phyloP scores from a whole-genome alignment of 2,113 vertebrate species.

The Mobula hypostoma region DNA sequence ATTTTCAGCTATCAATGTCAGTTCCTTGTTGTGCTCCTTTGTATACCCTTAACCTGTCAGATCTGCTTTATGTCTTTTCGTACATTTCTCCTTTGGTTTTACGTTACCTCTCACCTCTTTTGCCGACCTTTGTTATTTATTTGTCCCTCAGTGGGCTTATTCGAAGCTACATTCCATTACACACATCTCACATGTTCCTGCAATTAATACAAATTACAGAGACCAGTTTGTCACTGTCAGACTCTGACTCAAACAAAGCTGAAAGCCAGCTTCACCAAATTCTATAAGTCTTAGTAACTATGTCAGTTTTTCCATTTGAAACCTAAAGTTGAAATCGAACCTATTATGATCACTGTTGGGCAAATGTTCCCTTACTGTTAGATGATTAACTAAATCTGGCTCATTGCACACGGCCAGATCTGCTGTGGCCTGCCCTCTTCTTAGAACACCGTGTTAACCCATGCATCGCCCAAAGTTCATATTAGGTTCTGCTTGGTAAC shows the following conservation, averaged over 20 bases:
- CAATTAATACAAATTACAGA: background rate
- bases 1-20: background rate
- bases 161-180: background rate
- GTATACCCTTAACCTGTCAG: background rate
- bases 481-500: background rate
- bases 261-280: background rate
- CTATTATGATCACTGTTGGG: background rate
- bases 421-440: background rate
- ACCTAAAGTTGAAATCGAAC: background rate
- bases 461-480: background rate
- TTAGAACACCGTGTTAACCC: background rate
- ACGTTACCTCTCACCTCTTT: background rate
- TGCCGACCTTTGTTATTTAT: background rate
- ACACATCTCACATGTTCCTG: background rate
- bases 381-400: background rate
- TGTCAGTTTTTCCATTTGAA: background rate
- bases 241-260: background rate
- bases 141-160: background rate
- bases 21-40: background rate
- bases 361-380: slow-evolving; percentile 10
- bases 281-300: background rate
- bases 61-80: background rate
- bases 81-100: background rate
- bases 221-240: background rate
- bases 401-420: background rate